Base-by-base conservation (phyloP, 2,797 vertebrate genomes). In the Poeciliopsis presidionis region DNA sequence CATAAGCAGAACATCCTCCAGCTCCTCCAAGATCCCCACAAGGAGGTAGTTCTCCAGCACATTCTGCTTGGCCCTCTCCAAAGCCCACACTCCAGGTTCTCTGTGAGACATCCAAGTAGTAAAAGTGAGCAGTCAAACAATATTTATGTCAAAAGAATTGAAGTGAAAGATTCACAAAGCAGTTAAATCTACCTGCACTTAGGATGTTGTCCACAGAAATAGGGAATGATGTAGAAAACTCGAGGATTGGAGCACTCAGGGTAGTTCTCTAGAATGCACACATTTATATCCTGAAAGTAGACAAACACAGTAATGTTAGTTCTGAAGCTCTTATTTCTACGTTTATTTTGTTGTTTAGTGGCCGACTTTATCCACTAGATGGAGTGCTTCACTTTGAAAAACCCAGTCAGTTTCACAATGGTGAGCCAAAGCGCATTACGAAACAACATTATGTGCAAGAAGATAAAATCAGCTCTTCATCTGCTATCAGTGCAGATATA, bases 141-240 rank as follows among this genome's bases (percentile, higher is more conserved):
- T 5, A 67, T 3, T 77, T 63, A 72, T 28, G 20, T 25, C 0
- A 53, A 53, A 4, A 3, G 63, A 41, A n/a, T n/a, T 5, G 49
- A 41, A 1, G 36, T 47, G 0, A 73, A 65, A 65, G 47, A 72
- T 59, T 12, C 28, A 33, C 25, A 70, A 45, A 70, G 13, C 13
- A 28, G 41, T 46, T 46, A 16, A 70, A 45, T 28, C 12, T 77
- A 99, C 98, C 98, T 98, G 98, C 98, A 99, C 92, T 97, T 96
- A 85, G 98, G 98, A 92, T 99, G 98, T 87, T 99, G 98, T 90
- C 98, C 98, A 92, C 98, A 99, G 93, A 99, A 99, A 85, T 99
- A 99, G 0, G 98, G 98, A 67, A 99, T 99, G 90, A 99, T 99
- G 94, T 99, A 99, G 95, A 99, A 99, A 76, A 98, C 94, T 71